Percentiles rank a stretch among this genome's conserved stretches.
Evolutionary conservation across 2,888 invertebrate genomes (phyloP).

Genomic region (Orthosia incerta): DNA sequence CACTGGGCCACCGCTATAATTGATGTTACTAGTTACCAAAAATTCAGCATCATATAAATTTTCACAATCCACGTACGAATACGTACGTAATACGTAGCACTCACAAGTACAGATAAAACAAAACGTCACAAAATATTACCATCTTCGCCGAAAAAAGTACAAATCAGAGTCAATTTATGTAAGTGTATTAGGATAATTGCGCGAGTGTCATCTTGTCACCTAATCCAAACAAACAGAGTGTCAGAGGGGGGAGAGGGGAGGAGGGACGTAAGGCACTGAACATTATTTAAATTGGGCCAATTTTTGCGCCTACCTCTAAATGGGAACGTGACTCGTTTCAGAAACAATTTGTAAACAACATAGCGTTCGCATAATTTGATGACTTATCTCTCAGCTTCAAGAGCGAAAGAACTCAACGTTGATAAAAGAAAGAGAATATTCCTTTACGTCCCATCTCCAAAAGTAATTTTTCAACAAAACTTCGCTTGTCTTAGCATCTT

Average conservation of each 20-base stretch:
- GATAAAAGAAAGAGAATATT: conserved; percentile 72
- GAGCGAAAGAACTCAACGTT: conserved; percentile 74
- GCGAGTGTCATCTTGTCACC: conserved; percentile 57
- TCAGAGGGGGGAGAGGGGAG: conserved; percentile 33
- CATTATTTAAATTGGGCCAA: conserved; percentile 79
- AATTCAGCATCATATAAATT: background rate
- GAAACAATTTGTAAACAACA: conserved; percentile 83
- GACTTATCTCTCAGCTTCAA: conserved; percentile 80
- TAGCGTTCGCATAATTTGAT: conserved; percentile 82
- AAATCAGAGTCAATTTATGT: conserved; percentile 50
- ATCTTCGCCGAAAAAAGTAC: conserved; percentile 18
- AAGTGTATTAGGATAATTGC: conserved; percentile 57
- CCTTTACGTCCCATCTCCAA: conserved; percentile 62
- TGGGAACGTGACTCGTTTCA: conserved; percentile 80
- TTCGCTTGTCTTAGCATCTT: conserved; percentile 51
- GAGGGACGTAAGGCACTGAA: conserved; percentile 62
- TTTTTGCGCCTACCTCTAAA: conserved; percentile 77
- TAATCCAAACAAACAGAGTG: conserved; percentile 64
- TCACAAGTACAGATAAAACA: background rate
- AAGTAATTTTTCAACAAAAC: conserved; percentile 65
- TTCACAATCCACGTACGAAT: too few relatives aligned
- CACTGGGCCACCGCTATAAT: background rate
- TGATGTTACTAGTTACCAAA: background rate
- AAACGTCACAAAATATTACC: conserved; percentile 19
- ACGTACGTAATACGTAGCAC: too few relatives aligned